These are phyloP conservation scores for Petrocephalus zakoni DNA, from an alignment of 2,113 vertebrate species.

Conservation along the genomic window DNA sequence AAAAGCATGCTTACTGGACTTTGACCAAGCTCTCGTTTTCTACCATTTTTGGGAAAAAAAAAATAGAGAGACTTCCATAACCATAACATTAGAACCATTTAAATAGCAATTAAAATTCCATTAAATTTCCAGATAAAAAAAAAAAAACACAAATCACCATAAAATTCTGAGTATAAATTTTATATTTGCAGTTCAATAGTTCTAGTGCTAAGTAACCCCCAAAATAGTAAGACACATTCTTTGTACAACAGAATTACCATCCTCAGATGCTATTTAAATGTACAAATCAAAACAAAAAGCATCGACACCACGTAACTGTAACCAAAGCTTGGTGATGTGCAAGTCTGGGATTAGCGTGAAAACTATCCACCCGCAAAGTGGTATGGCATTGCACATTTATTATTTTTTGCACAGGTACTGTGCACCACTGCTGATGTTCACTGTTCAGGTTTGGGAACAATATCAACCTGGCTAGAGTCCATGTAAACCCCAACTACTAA, in stretches of 20 bases:
- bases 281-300: neutral
- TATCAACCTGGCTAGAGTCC: neutral
- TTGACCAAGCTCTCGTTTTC: neutral
- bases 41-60: neutral
- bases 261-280: neutral
- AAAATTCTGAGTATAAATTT: neutral
- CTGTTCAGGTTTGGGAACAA: neutral
- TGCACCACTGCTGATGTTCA: neutral
- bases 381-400: neutral
- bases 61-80: neutral
- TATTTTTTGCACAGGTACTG: neutral
- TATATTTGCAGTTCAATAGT: neutral
- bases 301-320: neutral
- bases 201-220: neutral
- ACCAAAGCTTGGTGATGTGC: neutral
- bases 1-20: neutral
- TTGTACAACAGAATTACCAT: neutral
- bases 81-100: neutral
- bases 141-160: neutral
- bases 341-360: neutral
- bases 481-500: neutral
- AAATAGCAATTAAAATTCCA: neutral
- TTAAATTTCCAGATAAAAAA: neutral
- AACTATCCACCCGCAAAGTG: neutral
- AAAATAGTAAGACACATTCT: neutral